Evolutionary conservation across 2,113 vertebrate genomes (phyloP), one percentile per base, ranked within the genome.

Genomic region (Oncorhynchus keta): DNA sequence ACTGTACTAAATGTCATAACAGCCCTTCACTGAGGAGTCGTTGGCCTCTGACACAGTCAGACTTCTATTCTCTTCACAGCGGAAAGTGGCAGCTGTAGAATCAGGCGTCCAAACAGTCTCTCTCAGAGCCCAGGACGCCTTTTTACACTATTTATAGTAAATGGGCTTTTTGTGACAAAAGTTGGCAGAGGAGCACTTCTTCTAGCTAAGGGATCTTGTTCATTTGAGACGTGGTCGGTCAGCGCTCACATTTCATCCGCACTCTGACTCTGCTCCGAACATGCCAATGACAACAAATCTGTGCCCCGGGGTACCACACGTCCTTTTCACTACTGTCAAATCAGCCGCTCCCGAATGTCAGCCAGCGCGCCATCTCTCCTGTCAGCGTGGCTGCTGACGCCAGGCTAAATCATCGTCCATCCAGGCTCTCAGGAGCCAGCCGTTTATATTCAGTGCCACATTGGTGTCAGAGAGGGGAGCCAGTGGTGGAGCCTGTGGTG

Each of bases 281-380:
- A 76, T 62, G 20, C 68, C 76, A 79, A 74, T 69, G 81, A 88
- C 87, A 83, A 83, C 86, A 87, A 84, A 83, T 76, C 87, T 64
- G 75, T 65, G 76, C 91, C 89, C 70, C 9, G 3, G 30, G 32
- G 30, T 83, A 22, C 70, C 5, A 2, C 55, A n/a, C 76, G 84
- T 88, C 88, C 89, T 90, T 88, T 90, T 80, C 85, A 86, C 88
- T 82, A 59, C 81, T 81, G 72, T 86, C 87, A 89, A 84, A 88
- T 85, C 84, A 81, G 71, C 76, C 73, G 26, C 64, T 76, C 68
- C 81, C 45, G 84, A 88, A 87, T 89, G 91, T 90, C 87, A 88
- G 57, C 66, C 59, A 45, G 3, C 16, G 22, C 24, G 66, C 87
- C 91, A 85, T 84, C 81, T 74, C 16, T 7, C 59, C 62, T 80